A percentile compares a stretch with the other conserved stretches of the same genome.
Evolutionary conservation across 2,797 vertebrate species (phyloP).

Genomic region (Nyctibius grandis): DNA sequence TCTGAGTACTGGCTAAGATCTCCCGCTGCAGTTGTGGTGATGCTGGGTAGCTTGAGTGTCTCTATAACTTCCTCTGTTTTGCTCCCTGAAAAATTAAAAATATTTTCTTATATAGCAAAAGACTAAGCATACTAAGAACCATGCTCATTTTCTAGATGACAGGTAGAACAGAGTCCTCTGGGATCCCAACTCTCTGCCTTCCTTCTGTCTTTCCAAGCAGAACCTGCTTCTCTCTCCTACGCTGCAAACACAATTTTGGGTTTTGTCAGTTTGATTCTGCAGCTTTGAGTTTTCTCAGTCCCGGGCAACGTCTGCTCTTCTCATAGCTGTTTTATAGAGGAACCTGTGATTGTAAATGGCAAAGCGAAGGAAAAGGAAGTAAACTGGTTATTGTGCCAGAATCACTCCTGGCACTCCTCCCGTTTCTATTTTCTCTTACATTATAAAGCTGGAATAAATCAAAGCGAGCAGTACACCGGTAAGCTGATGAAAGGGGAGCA

Average conservation of each 20-base stretch:
- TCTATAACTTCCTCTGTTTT: background rate
- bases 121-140: background rate
- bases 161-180: background rate
- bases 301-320: background rate
- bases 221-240: background rate
- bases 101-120: background rate
- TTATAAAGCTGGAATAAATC: conserved; percentile 25
- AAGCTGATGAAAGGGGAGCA: background rate
- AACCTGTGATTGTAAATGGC: background rate
- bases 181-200: background rate
- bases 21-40: background rate
- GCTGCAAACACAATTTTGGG: background rate
- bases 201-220: background rate
- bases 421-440: background rate
- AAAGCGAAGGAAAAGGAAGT: conserved; percentile 42
- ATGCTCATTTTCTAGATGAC: background rate
- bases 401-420: conserved; percentile 10
- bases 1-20: background rate
- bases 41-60: background rate
- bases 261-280: background rate
- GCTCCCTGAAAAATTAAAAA: background rate
- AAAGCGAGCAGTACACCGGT: background rate
- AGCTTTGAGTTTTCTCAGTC: background rate
- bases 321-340: background rate
- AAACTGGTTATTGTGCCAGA: conserved; percentile 31